Conservation (phyloP, 2,888 invertebrate genomes). For the Euclidia mi region DNA sequence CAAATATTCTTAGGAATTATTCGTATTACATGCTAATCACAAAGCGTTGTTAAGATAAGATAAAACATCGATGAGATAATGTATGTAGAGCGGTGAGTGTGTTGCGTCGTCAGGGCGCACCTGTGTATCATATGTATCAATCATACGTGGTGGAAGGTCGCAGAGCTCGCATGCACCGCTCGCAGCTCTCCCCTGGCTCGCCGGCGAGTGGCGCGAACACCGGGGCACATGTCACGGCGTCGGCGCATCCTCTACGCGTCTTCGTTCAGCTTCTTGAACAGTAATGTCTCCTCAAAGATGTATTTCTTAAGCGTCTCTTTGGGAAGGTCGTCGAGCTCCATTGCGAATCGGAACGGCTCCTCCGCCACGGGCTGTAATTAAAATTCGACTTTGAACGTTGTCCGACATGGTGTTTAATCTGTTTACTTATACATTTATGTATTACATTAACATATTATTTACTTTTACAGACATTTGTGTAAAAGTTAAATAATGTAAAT, state of each 20-base stretch:
- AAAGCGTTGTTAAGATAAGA: slow-evolving; percentile 45
- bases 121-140: slow-evolving; percentile 18
- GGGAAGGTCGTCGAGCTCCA: slow-evolving; percentile 99
- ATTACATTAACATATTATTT: slow-evolving; percentile 31
- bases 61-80: slow-evolving; percentile 59
- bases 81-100: slow-evolving; percentile 29
- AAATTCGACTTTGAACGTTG: slow-evolving; percentile 42
- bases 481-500: slow-evolving; percentile 50
- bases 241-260: slow-evolving; percentile 72
- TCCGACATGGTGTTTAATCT: slow-evolving; percentile 7
- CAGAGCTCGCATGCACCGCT: slow-evolving; percentile 41
- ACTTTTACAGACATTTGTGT: slow-evolving; percentile 18
- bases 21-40: slow-evolving; percentile 47
- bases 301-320: slow-evolving; percentile 98
- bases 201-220: slow-evolving; percentile 23
- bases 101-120: slow-evolving; percentile 35
- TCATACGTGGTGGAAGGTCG: slow-evolving; percentile 22
- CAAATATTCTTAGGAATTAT: slow-evolving; percentile 56
- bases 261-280: slow-evolving; percentile 91
- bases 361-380: slow-evolving; percentile 97
- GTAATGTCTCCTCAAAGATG: slow-evolving; percentile 98
- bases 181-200: slow-evolving; percentile 29
- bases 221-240: slow-evolving; percentile 26
- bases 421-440: slow-evolving; percentile 17
- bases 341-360: slow-evolving; percentile 99